Percentiles rank a stretch among this genome's conserved stretches.
Evolutionary conservation across 2,797 vertebrate species (phyloP).

Genomic region (Euthynnus affinis): DNA sequence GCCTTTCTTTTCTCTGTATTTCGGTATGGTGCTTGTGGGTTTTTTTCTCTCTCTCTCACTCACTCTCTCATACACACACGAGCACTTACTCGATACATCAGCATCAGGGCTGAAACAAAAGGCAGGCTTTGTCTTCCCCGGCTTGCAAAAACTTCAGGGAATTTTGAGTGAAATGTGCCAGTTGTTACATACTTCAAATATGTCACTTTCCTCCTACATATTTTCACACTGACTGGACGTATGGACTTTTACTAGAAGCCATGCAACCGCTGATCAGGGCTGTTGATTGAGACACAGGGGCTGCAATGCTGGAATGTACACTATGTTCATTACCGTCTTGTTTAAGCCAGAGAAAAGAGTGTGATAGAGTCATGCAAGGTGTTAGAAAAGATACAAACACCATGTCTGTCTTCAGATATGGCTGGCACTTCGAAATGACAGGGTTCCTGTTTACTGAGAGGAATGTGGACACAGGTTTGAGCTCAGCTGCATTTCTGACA

Average conservation of each 20-base stretch:
- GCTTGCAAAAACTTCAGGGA: constrained; percentile 75
- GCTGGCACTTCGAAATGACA: constrained; percentile 57
- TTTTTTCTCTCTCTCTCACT: neutral
- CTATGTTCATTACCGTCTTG: constrained; percentile 10
- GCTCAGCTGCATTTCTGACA: constrained; percentile 70
- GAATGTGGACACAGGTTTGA: constrained; percentile 61
- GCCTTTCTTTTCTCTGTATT: constrained; percentile 11
- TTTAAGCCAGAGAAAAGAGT: constrained; percentile 11
- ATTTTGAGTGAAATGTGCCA: constrained; percentile 72
- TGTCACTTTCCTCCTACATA: constrained; percentile 72
- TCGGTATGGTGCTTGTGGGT: constrained; percentile 4
- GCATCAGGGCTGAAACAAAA: constrained; percentile 66
- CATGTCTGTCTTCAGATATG: constrained; percentile 51
- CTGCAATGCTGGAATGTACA: constrained; percentile 43
- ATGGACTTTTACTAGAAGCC: constrained; percentile 21
- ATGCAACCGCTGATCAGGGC: constrained; percentile 5
- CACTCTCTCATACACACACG: neutral
- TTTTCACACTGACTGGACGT: constrained; percentile 51
- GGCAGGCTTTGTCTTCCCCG: constrained; percentile 65
- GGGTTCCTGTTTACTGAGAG: constrained; percentile 66
- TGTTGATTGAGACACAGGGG: constrained; percentile 41
- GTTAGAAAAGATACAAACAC: constrained; percentile 56
- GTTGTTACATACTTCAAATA: constrained; percentile 76
- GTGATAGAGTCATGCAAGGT: constrained; percentile 40
- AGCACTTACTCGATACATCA: constrained; percentile 39